These are phyloP conservation scores for Leucophenga maculata DNA, from an alignment of 2,888 invertebrate species.

Conservation along the genomic window DNA sequence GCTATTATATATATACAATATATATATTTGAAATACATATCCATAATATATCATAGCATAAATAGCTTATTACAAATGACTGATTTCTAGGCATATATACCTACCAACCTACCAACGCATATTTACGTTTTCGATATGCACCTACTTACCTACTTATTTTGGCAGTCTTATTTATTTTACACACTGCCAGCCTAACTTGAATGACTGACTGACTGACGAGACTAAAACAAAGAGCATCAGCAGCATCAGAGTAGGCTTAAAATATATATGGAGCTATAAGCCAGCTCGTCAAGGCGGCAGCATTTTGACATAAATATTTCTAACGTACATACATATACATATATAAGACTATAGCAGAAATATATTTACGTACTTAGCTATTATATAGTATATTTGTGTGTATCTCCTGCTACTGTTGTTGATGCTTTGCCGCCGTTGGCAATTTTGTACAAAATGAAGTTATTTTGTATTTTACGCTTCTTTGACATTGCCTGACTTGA, in stretches of 20 bases:
- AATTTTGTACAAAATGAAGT: slow-evolving; percentile 17
- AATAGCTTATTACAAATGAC: slow-evolving; percentile 23
- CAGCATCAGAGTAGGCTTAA: neutral
- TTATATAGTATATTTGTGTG: neutral
- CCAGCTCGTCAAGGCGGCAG: neutral
- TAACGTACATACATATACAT: neutral
- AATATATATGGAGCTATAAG: neutral
- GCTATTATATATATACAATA: neutral
- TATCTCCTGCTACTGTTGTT: neutral
- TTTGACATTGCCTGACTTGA: slow-evolving; percentile 17
- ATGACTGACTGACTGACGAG: no score
- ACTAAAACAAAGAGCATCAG: no score
- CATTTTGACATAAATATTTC: slow-evolving; percentile 22
- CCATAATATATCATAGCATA: slow-evolving; percentile 1
- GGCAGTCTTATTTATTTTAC: no score
- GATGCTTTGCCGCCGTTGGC: neutral
- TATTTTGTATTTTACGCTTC: slow-evolving; percentile 20
- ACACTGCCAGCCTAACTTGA: no score
- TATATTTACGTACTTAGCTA: neutral
- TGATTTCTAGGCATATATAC: slow-evolving; percentile 16
- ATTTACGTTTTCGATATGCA: neutral
- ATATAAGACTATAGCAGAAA: neutral
- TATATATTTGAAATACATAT: neutral
- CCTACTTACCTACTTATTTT: no score
- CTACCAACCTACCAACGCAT: no score